These are phyloP conservation scores for Delia radicum DNA, from an alignment of 1,140 invertebrate species.

Conservation along the genomic window DNA sequence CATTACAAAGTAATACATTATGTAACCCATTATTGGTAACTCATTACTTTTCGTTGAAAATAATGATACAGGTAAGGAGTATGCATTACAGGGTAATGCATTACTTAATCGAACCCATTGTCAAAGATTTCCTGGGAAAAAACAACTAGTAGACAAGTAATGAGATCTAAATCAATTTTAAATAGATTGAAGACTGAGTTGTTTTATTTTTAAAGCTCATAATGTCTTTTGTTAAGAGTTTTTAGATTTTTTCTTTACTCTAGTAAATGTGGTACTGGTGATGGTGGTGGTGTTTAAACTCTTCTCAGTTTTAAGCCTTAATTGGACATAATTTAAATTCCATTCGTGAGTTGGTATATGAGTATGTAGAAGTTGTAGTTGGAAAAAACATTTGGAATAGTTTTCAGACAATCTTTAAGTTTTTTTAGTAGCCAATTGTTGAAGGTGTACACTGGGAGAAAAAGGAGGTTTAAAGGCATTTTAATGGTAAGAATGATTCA, in stretches of 20 bases:
- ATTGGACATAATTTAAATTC: conserved; percentile 24
- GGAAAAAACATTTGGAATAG: background rate
- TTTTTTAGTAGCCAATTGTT: background rate
- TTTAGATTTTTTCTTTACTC: background rate
- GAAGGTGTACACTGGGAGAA: background rate
- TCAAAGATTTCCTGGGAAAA: background rate
- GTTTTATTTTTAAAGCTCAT: background rate
- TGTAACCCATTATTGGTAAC: too few relatives aligned
- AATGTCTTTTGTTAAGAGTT: background rate
- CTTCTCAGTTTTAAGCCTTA: background rate
- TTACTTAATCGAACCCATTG: background rate
- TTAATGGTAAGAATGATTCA: too few relatives aligned
- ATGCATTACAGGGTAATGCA: too few relatives aligned
- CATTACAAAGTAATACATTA: too few relatives aligned
- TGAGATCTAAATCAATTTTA: conserved; percentile 21
- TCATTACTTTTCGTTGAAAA: too few relatives aligned
- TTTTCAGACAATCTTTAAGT: background rate
- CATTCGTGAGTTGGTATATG: conserved; percentile 4
- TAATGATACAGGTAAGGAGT: too few relatives aligned
- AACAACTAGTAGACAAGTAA: conserved; percentile 6
- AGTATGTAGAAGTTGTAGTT: background rate
- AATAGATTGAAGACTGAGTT: background rate
- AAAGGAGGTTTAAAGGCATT: too few relatives aligned
- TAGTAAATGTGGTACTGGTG: background rate
- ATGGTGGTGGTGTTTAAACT: background rate